Evolutionary conservation across 2,113 vertebrate species (phyloP), one percentile per base, ranked within the genome.

Genomic region (Murina feae): DNA sequence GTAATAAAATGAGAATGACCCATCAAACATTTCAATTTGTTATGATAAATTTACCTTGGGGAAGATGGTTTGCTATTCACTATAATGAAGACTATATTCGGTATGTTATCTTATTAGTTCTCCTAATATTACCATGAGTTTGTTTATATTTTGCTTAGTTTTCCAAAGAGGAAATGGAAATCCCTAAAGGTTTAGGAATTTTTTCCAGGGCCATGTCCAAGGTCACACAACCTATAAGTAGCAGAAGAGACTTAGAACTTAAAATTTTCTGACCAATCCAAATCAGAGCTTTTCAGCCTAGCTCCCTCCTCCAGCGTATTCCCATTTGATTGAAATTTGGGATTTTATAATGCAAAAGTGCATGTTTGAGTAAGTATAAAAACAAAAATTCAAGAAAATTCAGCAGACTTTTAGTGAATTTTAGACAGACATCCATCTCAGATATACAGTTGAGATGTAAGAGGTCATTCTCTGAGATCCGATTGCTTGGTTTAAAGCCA

Each of bases 91-190:
- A 82, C 23, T 58, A 49, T 18, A 44, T 84, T 44, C 9, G 10
- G 44, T 44, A 11, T 2, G 23, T 72, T 78, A 75, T 81, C 37
- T 51, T 17, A 91, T 32, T 80, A 95, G 84, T 94, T 87, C 12
- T 93, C 32, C 74, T 65, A 85, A 44, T 42, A 44, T 92, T 79
- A 63, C 9, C 16, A 51, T 47, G 30, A 78, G 16, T 87, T 89
- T 89, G 42, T 76, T 90, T 90, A 66, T 32, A 86, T 79, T 78
- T 94, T 95, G 25, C 68, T 51, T 89, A 74, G 12, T 55, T 86
- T 90, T 85, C 42, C 92, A 81, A 58, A 39, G 20, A 96, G 32
- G 16, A 88, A 83, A 65, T 88, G 30, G 30, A 82, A 94, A 63
- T 1, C 42, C 30, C 25, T 85, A 95, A 72, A 87, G 37, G 21